Base-by-base conservation (phyloP, 2,797 vertebrate genomes). In the Hippoglossus hippoglossus region DNA sequence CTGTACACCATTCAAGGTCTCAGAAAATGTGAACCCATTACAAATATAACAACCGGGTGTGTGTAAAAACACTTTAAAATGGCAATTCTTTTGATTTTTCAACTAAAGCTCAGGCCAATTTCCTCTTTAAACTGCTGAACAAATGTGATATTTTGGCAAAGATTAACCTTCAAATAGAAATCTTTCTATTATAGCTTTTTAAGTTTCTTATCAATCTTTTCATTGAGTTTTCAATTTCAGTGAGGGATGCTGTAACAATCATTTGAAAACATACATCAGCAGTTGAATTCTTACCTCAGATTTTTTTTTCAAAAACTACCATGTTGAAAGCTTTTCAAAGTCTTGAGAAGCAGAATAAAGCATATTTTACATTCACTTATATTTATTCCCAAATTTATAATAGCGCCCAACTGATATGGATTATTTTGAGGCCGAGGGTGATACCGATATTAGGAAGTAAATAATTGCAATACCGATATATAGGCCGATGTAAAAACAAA, bases 111-210 rank as follows among this genome's bases (percentile, higher is more conserved):
- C 93, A 92, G 91, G 91, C 89, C 91, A 91, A 93, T 95, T 95
- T 96, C 94, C 93, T 92, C 77, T 89, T 69, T 94, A 94, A 96
- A 95, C 93, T 93, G 92, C 93, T 93, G 92, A 94, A 94, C 94
- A 93, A 91, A 95, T 95, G 94, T 95, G 94, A 95, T 94, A 96
- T 95, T 95, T 94, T 96, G 94, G 89, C 94, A 95, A 93, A 95
- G 95, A 96, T 96, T 96, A 95, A 96, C 95, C 94, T 95, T 94
- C 94, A 93, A 94, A 96, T 94, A 93, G 93, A 92, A 94, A 93
- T 94, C 92, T 95, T 68, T 72, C n/a, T 44, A 49, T 41, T 71
- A 66, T 66, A 80, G 65, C 75, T 75, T 83, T 74, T 64, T 75
- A 77, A 73, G 67, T 65, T 72, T 66, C 67, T 73, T 73, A 83